Evolutionary conservation across 2,888 invertebrate genomes (phyloP), one percentile per base, ranked within the genome.

Genomic region (Steromphala cineraria): DNA sequence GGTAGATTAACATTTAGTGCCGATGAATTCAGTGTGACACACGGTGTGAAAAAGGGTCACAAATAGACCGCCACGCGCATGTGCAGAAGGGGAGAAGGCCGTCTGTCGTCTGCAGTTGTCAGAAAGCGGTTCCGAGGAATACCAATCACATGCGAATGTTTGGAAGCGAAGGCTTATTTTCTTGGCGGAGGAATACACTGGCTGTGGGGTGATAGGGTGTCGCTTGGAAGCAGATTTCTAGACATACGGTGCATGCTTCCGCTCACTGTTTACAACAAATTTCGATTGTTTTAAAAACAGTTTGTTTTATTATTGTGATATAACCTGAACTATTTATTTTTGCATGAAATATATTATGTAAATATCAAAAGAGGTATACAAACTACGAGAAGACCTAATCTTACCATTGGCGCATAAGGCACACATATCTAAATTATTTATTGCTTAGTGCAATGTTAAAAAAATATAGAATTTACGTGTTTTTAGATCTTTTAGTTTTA

Each of bases 101-200:
- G 71, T 71, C 71, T 36, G 76, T 53, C 76, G 53, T 53, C 53
- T 24, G 28, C 36, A 53, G 76, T 76, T 28, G 36, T 76, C 53
- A 76, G 55, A 75, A 76, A 71, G 36, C 76, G 53, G 55, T 76
- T 55, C 55, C 31, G 55, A 28, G 19, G 55, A 76, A 76, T 76
- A 55, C 76, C 76, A 76, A 76, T 76, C 76, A 55, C 76, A 55
- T 76, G 76, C 55, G 53, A 55, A 76, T 31, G 76, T 76, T 76
- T 76, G 53, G 55, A 71, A 46, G 31, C 71, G n/a, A 28, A 28
- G 56, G 79, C 79, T 79, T 79, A 74, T 79, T 79, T 79, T 75
- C 67, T 75, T 40, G 74, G 79, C 79, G 79, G 36, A 79, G 53
- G 62, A 62, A 74, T 79, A 71, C 56, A 74, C 79, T 40, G 53